Evolutionary conservation across 2,113 vertebrate genomes (phyloP).

Genomic region (Bucco capensis): DNA sequence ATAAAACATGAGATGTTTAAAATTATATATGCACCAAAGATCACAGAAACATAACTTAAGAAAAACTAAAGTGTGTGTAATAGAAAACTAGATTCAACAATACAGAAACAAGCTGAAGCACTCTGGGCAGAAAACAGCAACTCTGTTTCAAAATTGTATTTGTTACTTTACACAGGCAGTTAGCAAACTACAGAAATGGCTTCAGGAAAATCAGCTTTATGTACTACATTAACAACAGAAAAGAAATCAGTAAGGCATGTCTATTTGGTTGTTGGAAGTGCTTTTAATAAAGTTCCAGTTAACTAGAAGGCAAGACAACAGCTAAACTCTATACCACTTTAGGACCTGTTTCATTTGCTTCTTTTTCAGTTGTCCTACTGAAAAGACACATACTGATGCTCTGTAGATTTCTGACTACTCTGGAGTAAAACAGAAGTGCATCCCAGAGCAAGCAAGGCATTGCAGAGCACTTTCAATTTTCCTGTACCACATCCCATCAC

Average conservation of each 20-base stretch:
- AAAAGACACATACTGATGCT: neutral
- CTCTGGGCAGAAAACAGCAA: neutral
- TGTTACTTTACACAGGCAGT: neutral
- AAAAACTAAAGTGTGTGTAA: neutral
- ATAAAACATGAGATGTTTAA: neutral
- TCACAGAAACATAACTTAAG: neutral
- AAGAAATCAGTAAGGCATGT: neutral
- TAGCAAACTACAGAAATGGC: neutral
- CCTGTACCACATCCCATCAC: neutral
- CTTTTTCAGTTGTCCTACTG: neutral
- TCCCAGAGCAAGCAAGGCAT: neutral
- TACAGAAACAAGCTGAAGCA: neutral
- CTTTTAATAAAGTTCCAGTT: neutral
- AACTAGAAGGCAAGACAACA: neutral
- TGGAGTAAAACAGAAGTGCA: neutral
- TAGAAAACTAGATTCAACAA: neutral
- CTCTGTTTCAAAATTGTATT: too few species aligned
- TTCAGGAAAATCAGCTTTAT: neutral
- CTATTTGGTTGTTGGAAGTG: neutral
- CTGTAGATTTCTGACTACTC: neutral
- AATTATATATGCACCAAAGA: neutral
- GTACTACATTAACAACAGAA: neutral
- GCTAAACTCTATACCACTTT: neutral
- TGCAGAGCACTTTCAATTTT: neutral
- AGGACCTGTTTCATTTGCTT: neutral